Evolutionary conservation across 2,888 invertebrate genomes (phyloP), one percentile per base, ranked within the genome.

Genomic region (Aporophyla nigra): DNA sequence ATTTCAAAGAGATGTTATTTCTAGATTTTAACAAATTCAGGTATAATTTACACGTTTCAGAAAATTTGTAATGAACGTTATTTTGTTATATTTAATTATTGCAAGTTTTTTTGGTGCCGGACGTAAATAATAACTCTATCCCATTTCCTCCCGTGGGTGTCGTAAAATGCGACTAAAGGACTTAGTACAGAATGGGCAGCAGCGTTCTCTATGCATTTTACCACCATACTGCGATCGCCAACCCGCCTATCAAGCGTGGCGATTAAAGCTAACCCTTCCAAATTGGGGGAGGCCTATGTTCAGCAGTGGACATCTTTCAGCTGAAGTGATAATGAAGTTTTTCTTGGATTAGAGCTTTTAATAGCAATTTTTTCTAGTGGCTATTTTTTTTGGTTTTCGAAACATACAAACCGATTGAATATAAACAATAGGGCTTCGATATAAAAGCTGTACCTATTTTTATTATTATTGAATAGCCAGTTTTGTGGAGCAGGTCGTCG

Each of bases 1-100:
- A 51, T 43, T 61, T 63, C 27, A 33, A 10, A 21, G 27, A 56
- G 16, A 16, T 73, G 21, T 33, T 19, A 74, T 74, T 24, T 27
- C 12, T 16, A n/a, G 6, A 27, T 72, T 72, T 27, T 14, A 5
- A 21, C 12, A 0, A 14, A 27, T 40, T 14, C 9, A 70, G 54
- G 4, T 33, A 4, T 51, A 4, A 43, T 27, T 56, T 21, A 19
- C 19, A 51, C 1, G 19, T 65, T 76, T 46, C 43, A n/a, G 5
- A 43, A n/a, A 46, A n/a, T 61, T n/a, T n/a, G 19, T 43, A 6
- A 27, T 40, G n/a, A 61, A 61, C 14, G 19, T 24, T 40, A 9
- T 40, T 24, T 19, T 40, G 10, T 5, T 51, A 5, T 1, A 3
- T 4, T 4, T 10, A 40, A 62, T 43, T 19, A n/a, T 1, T 61